Base-by-base conservation (phyloP, 2,113 vertebrate genomes). In the Hiodon alosoides region DNA sequence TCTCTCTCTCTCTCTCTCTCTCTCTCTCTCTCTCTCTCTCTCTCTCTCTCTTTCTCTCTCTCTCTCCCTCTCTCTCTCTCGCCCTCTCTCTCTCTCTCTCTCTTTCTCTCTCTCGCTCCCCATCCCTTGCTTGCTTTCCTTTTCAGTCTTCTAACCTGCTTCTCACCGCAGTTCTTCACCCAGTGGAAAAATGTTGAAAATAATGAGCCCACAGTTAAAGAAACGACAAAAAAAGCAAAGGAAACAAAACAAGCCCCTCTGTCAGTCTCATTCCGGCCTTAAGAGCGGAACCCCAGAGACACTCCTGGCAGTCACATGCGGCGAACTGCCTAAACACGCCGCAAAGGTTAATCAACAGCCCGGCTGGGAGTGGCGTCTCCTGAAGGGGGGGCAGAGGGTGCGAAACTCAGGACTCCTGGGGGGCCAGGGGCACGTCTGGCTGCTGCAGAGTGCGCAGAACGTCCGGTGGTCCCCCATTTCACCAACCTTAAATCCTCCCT, bases 401-500 rank as follows among this genome's bases (percentile, higher is more conserved):
- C 51, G 47, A 9, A 58, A 46, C 8, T 31, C 53, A 10, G 53
- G 8, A n/a, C 59, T 57, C 69, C 55, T 13, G 57, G 69, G 58
- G 54, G 46, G 17, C 65, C 31, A 47, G 2, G 47, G 58, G 55
- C 46, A 13, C 2, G 7, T 7, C 31, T 13, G 13, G 48, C 10
- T 31, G 47, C 46, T 7, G 7, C 47, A 5, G 55, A 6, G 70
- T 31, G 46, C 3, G 70, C 17, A 54, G 3, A 71, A 17, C 57
- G 70, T 60, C 4, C 51, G 68, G 31, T 70, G 67, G 31, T 46
- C 69, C 17, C 77, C 17, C 3, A 13, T 54, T 2, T 57, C 16
- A 55, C 67, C 58, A n/a, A 70, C 50, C 31, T 61, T 76, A 58
- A 75, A 76, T 83, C 83, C 84, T 62, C 67, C 81, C 59, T 47